phyloP scores from a whole-genome alignment of 2,113 vertebrate species.

The Bos indicus region DNA sequence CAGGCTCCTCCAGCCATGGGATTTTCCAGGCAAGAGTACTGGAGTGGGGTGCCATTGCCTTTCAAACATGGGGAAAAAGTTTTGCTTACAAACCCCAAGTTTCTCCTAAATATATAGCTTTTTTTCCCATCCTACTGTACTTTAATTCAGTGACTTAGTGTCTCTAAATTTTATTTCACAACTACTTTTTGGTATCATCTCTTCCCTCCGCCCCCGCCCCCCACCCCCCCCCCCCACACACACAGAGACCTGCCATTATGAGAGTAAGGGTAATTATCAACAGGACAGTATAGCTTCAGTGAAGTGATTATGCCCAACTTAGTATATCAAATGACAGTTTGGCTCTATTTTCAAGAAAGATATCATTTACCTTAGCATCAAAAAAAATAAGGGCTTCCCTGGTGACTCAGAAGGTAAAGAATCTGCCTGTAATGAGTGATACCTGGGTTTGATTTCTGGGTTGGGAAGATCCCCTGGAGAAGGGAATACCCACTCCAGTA shows the following conservation, averaged over 20 bases:
- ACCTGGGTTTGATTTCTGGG: background rate
- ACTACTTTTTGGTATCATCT: background rate
- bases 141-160: background rate
- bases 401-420: background rate
- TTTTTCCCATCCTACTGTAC: background rate
- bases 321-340: background rate
- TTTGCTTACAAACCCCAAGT: background rate
- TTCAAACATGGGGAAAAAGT: background rate
- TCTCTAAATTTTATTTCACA: background rate
- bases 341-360: background rate
- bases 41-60: too few relatives aligned
- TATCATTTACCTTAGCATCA: background rate
- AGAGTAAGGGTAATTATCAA: constrained; percentile 35
- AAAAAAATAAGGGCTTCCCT: background rate
- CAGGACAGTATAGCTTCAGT: constrained; percentile 23
- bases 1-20: too few relatives aligned
- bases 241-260: background rate
- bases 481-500: background rate
- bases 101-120: background rate
- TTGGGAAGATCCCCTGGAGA: background rate
- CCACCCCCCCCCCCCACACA: too few relatives aligned
- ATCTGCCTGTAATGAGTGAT: background rate
- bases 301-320: constrained; percentile 42
- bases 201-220: rapidly evolving
- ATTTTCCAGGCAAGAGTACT: too few relatives aligned